Percentiles rank a stretch among this genome's conserved stretches.
Conservation (phyloP, 2,797 vertebrate species). For the Prunella strophiata region DNA sequence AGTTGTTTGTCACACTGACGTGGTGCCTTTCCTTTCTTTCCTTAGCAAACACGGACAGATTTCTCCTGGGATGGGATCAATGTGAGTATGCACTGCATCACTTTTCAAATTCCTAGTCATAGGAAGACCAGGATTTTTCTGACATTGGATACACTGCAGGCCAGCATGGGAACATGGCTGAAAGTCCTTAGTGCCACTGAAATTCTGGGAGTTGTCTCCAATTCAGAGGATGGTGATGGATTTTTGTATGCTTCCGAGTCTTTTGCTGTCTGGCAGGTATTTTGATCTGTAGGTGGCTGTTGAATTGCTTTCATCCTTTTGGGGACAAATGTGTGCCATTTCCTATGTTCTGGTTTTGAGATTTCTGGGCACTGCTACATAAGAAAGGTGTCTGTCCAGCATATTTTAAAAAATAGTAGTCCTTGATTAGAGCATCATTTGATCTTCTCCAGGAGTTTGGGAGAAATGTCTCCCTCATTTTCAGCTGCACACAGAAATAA, state of each 20-base stretch:
- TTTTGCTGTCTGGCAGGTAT: background rate
- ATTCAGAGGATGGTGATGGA: background rate
- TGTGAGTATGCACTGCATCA: constrained; percentile 67
- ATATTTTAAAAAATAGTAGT: background rate
- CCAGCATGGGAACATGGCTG: background rate
- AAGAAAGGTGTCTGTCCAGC: background rate
- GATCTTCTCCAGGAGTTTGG: background rate
- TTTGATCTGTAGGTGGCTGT: background rate
- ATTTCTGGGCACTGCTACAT: background rate
- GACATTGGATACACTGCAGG: background rate
- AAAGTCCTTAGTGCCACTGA: background rate
- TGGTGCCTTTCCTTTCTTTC: constrained; percentile 68
- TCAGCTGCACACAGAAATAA: background rate
- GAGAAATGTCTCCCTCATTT: background rate
- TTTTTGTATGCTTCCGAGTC: background rate
- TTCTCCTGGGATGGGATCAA: constrained; percentile 96
- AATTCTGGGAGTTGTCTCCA: background rate
- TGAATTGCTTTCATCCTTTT: background rate
- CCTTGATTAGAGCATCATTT: background rate
- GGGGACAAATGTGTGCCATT: background rate
- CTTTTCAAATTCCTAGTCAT: background rate
- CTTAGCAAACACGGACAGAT: constrained; percentile 94
- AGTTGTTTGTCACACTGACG: background rate
- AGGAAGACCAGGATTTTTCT: background rate
- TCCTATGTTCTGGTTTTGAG: background rate